These are phyloP conservation scores for Calcarius lapponicus DNA, from an alignment of 2,797 vertebrate genomes.

Conservation along the genomic window DNA sequence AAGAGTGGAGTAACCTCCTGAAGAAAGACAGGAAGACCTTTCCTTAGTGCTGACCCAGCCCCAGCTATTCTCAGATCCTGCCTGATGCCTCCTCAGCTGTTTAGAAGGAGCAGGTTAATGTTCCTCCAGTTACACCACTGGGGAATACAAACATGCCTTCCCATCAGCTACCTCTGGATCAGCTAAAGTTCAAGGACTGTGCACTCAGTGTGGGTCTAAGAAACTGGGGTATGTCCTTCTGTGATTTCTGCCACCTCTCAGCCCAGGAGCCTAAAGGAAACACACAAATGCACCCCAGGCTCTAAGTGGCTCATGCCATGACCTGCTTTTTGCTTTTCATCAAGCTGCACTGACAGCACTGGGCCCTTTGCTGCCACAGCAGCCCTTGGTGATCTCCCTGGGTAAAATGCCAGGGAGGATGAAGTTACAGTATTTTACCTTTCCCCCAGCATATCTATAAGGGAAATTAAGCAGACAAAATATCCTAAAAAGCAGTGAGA, in stretches of 20 bases:
- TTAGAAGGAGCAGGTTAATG: not conserved
- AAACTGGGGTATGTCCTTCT: not conserved
- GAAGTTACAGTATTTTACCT: no score
- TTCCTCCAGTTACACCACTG: not conserved
- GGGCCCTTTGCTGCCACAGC: not conserved
- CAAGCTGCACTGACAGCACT: not conserved
- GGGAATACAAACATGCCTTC: not conserved
- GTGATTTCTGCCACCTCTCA: not conserved
- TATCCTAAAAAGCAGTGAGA: no score
- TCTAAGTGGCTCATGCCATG: rapidly evolving
- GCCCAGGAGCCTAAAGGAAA: not conserved
- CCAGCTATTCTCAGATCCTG: not conserved
- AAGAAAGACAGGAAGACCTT: not conserved
- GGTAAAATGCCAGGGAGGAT: not conserved
- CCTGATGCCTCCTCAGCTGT: not conserved
- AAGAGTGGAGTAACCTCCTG: not conserved
- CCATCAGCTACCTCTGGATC: not conserved
- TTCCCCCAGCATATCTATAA: no score
- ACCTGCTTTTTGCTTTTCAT: not conserved
- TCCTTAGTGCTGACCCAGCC: constrained; percentile 15
- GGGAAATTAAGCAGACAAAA: no score
- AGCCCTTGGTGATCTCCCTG: not conserved
- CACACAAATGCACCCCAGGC: not conserved
- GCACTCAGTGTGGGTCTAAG: not conserved
- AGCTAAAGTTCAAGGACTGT: not conserved